Base-by-base conservation (phyloP, 2,113 vertebrate genomes). In the Prunella fulvescens region DNA sequence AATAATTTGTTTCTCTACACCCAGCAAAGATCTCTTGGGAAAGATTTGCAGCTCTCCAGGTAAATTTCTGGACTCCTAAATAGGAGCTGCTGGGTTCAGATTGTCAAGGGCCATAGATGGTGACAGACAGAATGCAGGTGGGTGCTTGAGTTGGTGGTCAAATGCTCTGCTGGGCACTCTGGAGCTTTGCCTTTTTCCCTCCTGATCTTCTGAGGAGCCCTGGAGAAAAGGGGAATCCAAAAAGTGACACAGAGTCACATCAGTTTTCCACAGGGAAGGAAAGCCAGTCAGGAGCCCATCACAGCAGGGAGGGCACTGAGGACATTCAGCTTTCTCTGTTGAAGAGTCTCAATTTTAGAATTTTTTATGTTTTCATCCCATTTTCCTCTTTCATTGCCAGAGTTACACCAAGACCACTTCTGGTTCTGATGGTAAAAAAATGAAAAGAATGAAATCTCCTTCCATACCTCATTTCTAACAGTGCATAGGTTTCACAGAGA, bases 81-180 rank as follows among this genome's bases (percentile, higher is more conserved):
- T 11, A 19, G 10, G 15, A 86, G 4, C 35, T 5, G 2, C 16
- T 60, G 9, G 54, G 66, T 37, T n/a, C 31, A 37, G 15, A 16
- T 58, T 47, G 31, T 53, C 4, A 24, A 23, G 29, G 26, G 9
- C 39, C 7, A 0, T 10, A 53, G 19, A 62, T 31, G 23, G 7
- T 1, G 3, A 45, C 7, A 78, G 31, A 53, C 8, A 1, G 2
- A 45, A 83, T 53, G 29, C 3, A 5, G 19, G 2, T 4, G 4
- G 29, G 16, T 7, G 3, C 13, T 48, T 26, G 47, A 54, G n/a
- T 3, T 88, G 22, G 23, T 66, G 33, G 14, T 42, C 12, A 4
- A 26, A 48, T 12, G 16, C 18, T 45, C 19, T 72, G 2, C 2
- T 45, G 29, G 4, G 13, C 8, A 11, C 19, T 25, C 56, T 42